These are phyloP conservation scores for Electrophaes corylata DNA, from an alignment of 2,888 invertebrate genomes.

Conservation along the genomic window DNA sequence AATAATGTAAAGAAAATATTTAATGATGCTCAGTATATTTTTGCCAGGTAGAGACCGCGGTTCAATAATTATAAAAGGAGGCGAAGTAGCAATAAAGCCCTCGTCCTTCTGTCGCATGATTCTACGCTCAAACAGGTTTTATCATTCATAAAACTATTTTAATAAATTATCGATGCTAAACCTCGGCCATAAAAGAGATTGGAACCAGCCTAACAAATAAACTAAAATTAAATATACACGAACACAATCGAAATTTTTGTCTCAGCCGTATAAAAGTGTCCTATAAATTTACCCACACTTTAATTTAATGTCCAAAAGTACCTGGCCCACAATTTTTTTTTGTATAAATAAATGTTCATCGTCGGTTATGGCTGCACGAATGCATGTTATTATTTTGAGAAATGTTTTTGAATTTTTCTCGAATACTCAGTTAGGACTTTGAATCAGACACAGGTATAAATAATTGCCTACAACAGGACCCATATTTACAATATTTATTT, in stretches of 20 bases:
- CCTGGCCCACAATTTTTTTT: conserved; percentile 80
- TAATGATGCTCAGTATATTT: conserved; percentile 41
- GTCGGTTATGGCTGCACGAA: conserved; percentile 77
- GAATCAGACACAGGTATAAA: conserved; percentile 24
- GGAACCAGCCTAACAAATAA: conserved; percentile 80
- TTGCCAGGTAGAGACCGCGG: conserved; percentile 40
- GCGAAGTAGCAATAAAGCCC: conserved; percentile 55
- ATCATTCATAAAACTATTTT: conserved; percentile 81
- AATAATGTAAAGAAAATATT: conserved; percentile 33
- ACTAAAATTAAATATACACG: conserved; percentile 84
- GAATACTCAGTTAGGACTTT: conserved; percentile 47
- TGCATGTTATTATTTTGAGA: conserved; percentile 80
- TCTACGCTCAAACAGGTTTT: conserved; percentile 66
- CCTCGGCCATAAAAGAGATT: conserved; percentile 77
- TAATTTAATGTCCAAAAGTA: conserved; percentile 84
- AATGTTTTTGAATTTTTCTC: conserved; percentile 78
- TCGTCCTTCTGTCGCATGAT: conserved; percentile 48
- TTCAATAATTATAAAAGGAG: conserved; percentile 53
- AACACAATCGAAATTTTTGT: conserved; percentile 84
- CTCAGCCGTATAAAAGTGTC: conserved; percentile 83
- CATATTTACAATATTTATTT: conserved; percentile 19
- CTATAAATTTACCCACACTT: conserved; percentile 84
- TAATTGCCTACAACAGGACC: conserved; percentile 11
- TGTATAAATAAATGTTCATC: conserved; percentile 77
- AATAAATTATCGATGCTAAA: conserved; percentile 80